Conservation (phyloP, 1,140 invertebrate genomes). For the Brachionus sp. region DNA sequence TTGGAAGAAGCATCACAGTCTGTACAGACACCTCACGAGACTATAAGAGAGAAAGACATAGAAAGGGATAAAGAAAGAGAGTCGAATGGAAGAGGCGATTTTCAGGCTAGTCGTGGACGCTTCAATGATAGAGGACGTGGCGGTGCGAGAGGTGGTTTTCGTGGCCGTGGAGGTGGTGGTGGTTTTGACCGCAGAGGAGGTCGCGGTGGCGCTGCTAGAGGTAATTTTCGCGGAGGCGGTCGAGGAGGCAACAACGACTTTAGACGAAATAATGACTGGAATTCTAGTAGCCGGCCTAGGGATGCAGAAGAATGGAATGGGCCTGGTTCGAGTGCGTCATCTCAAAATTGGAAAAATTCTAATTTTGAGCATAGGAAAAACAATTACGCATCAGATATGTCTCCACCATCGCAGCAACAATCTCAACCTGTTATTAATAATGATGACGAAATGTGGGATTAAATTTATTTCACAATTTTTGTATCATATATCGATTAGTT, state of each 20-base stretch:
- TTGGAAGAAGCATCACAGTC: background rate
- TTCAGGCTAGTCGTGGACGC: background rate
- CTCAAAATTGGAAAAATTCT: background rate
- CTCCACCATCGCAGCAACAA: background rate
- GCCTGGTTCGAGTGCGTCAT: background rate
- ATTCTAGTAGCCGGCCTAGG: background rate
- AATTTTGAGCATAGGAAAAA: background rate
- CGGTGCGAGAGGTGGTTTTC: background rate
- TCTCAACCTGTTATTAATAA: background rate
- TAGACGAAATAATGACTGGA: background rate
- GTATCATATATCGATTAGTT: background rate
- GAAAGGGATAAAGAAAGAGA: background rate
- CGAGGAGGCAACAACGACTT: background rate
- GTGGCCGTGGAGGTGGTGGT: background rate
- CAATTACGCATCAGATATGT: background rate
- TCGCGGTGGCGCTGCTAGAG: background rate
- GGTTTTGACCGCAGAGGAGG: background rate
- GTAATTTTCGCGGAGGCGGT: background rate
- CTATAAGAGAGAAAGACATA: too few species aligned
- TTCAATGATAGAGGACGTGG: background rate
- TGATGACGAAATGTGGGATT: constrained; percentile 36
- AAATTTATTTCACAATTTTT: background rate
- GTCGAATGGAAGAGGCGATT: background rate
- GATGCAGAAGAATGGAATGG: background rate
- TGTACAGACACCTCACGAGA: background rate